Evolutionary conservation across 2,888 invertebrate genomes (phyloP).

Genomic region (Tridacna gigas): DNA sequence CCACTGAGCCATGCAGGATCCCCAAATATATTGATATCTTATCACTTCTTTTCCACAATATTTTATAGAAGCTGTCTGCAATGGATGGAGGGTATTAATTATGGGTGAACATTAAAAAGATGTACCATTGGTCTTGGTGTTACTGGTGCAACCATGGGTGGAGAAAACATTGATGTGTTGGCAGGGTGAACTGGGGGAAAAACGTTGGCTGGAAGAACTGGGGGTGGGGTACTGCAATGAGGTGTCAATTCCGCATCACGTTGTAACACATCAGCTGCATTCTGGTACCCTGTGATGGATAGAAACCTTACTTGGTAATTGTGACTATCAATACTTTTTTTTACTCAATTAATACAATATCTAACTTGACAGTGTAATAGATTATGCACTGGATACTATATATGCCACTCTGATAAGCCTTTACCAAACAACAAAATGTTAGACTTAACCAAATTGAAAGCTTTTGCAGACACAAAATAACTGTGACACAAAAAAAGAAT

Average conservation of each 20-base stretch:
- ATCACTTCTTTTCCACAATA: no score
- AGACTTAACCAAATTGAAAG: not conserved
- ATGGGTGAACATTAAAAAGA: not conserved
- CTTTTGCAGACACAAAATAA: not conserved
- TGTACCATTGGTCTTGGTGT: slow-evolving; percentile 41
- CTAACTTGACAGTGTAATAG: no score
- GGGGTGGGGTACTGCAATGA: slow-evolving; percentile 72
- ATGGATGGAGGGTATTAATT: no score
- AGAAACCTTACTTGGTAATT: no score
- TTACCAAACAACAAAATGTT: not conserved
- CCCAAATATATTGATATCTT: no score
- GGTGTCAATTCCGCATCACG: slow-evolving; percentile 89
- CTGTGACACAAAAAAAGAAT: not conserved
- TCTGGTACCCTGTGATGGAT: slow-evolving; percentile 82
- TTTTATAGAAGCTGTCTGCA: no score
- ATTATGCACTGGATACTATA: no score
- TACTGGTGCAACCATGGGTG: slow-evolving; percentile 16
- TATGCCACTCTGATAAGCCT: not conserved
- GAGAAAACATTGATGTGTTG: slow-evolving; percentile 27
- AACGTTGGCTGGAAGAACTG: slow-evolving; percentile 72
- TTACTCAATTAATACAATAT: no score
- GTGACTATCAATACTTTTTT: no score
- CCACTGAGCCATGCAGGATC: no score
- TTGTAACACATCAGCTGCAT: slow-evolving; percentile 90
- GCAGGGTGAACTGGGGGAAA: slow-evolving; percentile 65